phyloP scores from a whole-genome alignment of 2,888 invertebrate genomes.

The Scaptomyza flava region DNA sequence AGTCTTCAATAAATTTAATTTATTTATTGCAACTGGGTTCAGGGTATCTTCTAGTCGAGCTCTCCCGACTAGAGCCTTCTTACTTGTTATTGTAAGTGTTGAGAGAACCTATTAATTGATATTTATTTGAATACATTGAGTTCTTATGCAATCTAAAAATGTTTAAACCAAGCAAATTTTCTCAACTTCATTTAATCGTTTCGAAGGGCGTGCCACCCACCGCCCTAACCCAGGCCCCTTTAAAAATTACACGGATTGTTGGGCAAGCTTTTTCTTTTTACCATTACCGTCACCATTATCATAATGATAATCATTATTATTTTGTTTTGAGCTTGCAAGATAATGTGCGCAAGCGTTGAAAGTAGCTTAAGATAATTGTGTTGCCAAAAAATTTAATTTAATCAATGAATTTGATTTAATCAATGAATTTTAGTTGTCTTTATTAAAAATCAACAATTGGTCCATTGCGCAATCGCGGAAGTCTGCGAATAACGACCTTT shows the following conservation, averaged over 20 bases:
- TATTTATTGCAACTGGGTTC: too few relatives aligned
- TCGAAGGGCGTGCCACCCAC: slow-evolving; percentile 14
- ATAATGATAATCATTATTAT: slow-evolving; percentile 21
- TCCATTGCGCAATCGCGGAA: slow-evolving; percentile 38
- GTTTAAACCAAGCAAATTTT: slow-evolving; percentile 10
- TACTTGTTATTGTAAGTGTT: too few relatives aligned
- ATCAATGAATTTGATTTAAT: slow-evolving; percentile 7
- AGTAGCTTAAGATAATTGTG: slow-evolving; percentile 26
- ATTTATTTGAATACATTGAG: neutral
- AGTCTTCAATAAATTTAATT: too few relatives aligned
- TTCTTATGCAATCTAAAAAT: slow-evolving; percentile 22
- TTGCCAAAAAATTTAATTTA: slow-evolving; percentile 8
- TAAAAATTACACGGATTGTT: slow-evolving; percentile 61
- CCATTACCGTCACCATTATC: slow-evolving; percentile 5
- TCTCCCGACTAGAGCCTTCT: too few relatives aligned
- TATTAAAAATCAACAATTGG: neutral
- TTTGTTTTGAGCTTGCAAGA: slow-evolving; percentile 42
- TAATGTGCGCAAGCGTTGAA: slow-evolving; percentile 33
- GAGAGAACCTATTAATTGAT: too few relatives aligned
- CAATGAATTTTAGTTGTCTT: neutral
- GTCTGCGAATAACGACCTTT: slow-evolving; percentile 28
- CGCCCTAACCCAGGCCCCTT: neutral
- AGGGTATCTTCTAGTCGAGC: too few relatives aligned
- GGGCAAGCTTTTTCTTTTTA: slow-evolving; percentile 33
- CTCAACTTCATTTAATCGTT: slow-evolving; percentile 15